Conservation (phyloP, 2,888 invertebrate genomes). For the Zelleria hepariella region DNA sequence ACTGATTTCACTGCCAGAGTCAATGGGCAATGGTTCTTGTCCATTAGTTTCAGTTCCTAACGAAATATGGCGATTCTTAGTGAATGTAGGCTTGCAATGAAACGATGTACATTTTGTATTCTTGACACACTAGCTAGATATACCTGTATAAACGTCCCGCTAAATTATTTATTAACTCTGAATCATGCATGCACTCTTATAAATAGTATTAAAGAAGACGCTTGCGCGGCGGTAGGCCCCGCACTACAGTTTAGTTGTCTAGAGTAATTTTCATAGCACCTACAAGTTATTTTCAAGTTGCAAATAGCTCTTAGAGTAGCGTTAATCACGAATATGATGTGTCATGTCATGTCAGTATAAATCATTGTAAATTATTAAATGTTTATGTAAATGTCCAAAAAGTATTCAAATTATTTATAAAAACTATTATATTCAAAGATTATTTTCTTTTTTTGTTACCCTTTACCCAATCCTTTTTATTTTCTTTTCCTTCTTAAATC, state of each 20-base stretch:
- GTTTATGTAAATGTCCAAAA: slow-evolving; percentile 73
- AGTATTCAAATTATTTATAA: slow-evolving; percentile 73
- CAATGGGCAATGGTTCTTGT: background rate
- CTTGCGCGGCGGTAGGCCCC: slow-evolving; percentile 60
- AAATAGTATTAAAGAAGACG: slow-evolving; percentile 54
- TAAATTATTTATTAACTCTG: slow-evolving; percentile 66
- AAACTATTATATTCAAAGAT: slow-evolving; percentile 59
- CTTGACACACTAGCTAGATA: slow-evolving; percentile 43
- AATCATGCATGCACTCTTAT: slow-evolving; percentile 71
- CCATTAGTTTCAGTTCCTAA: background rate
- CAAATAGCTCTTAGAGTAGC: slow-evolving; percentile 66
- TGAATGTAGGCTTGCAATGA: slow-evolving; percentile 11
- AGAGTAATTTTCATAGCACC: slow-evolving; percentile 66
- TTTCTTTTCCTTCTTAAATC: background rate
- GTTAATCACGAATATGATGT: slow-evolving; percentile 67
- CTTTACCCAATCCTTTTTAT: slow-evolving; percentile 17
- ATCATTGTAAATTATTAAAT: slow-evolving; percentile 73
- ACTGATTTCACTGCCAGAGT: background rate
- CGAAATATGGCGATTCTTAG: background rate
- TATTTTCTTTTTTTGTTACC: slow-evolving; percentile 52
- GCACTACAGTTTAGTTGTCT: slow-evolving; percentile 58
- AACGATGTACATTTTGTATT: slow-evolving; percentile 40
- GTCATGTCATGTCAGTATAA: slow-evolving; percentile 71
- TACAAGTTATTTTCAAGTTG: slow-evolving; percentile 62
- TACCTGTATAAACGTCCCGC: slow-evolving; percentile 60